Percentiles rank a stretch among this genome's conserved stretches.
Evolutionary conservation across 2,888 invertebrate genomes (phyloP).

Genomic region (Pantelozetes paolii): DNA sequence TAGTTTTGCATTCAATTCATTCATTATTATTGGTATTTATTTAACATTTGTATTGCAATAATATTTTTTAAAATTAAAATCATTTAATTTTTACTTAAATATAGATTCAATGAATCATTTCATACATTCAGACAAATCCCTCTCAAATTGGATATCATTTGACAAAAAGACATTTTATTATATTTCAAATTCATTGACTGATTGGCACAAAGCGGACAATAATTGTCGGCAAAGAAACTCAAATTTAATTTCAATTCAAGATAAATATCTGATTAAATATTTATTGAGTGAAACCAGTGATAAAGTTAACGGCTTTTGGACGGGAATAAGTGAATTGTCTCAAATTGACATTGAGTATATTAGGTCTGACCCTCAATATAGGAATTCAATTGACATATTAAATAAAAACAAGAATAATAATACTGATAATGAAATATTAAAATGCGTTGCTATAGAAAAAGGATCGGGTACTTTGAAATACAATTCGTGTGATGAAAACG

Average conservation of each 20-base stretch:
- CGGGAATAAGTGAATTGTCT: background rate
- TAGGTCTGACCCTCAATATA: background rate
- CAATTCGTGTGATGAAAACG: background rate
- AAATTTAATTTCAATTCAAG: background rate
- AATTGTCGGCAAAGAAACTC: background rate
- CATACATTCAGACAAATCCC: too few relatives aligned
- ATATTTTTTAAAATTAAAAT: too few relatives aligned
- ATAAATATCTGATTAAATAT: background rate
- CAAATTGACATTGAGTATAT: background rate
- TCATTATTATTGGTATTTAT: too few relatives aligned
- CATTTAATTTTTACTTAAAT: too few relatives aligned
- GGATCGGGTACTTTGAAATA: background rate
- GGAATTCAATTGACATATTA: too few relatives aligned
- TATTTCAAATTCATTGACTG: background rate
- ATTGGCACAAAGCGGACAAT: background rate
- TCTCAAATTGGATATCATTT: too few relatives aligned
- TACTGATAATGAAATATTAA: background rate
- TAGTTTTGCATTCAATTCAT: too few relatives aligned
- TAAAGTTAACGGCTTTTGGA: background rate
- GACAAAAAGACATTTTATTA: too few relatives aligned
- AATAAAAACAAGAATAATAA: background rate
- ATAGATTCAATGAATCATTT: too few relatives aligned
- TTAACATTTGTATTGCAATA: too few relatives aligned
- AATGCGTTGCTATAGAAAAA: background rate
- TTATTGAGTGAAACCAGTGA: background rate